phyloP scores from a whole-genome alignment of 2,797 vertebrate species.

The Sciurus carolinensis region DNA sequence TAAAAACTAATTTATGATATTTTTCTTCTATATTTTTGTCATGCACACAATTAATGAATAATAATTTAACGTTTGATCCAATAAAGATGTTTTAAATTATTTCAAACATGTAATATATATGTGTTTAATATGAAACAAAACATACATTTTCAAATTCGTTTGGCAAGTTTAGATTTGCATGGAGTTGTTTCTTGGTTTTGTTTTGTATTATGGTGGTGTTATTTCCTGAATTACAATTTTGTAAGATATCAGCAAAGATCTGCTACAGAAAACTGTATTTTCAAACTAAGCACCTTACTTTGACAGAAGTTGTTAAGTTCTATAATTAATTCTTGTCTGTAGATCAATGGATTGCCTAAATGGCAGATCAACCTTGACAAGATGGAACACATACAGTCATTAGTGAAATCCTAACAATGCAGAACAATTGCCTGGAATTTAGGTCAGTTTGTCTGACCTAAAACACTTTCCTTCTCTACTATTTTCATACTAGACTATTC shows the following conservation, averaged over 20 bases:
- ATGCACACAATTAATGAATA: constrained; percentile 83
- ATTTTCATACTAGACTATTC: constrained; percentile 83
- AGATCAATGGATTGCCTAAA: constrained; percentile 87
- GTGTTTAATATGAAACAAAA: constrained; percentile 82
- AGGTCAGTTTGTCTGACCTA: constrained; percentile 86
- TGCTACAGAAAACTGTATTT: constrained; percentile 78
- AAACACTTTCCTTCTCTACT: constrained; percentile 72
- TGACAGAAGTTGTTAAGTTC: constrained; percentile 86
- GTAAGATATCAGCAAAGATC: constrained; percentile 80
- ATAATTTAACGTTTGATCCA: constrained; percentile 84
- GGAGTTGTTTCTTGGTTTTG: constrained; percentile 69
- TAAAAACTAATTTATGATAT: constrained; percentile 58
- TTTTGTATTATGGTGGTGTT: constrained; percentile 19
- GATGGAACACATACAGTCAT: constrained; percentile 86
- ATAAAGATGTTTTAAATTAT: constrained; percentile 74
- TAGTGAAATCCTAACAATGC: constrained; percentile 86
- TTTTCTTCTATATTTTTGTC: constrained; percentile 82
- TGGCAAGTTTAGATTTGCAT: constrained; percentile 74
- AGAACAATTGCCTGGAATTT: constrained; percentile 85
- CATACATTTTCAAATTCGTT: constrained; percentile 70
- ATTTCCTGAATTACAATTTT: constrained; percentile 84
- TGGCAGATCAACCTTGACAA: constrained; percentile 85
- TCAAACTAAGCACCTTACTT: constrained; percentile 83
- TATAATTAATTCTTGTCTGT: constrained; percentile 86
- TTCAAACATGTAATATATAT: constrained; percentile 76